These are phyloP conservation scores for Teleiodes luculella DNA, from an alignment of 2,888 invertebrate genomes.

Conservation along the genomic window DNA sequence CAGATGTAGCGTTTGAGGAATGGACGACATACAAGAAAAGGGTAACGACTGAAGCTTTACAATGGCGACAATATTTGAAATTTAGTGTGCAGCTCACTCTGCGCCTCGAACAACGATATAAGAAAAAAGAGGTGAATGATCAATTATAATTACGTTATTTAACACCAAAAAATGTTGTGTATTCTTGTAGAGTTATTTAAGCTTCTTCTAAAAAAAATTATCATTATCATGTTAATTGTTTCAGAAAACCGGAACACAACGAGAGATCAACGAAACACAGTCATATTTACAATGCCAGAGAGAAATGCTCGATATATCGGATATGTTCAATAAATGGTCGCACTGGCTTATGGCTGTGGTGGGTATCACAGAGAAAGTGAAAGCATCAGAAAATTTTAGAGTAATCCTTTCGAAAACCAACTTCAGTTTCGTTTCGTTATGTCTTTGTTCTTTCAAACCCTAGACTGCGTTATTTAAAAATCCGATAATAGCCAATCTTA, in stretches of 20 bases:
- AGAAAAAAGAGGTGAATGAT: constrained; percentile 37
- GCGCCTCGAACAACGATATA: constrained; percentile 52
- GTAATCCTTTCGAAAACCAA: too few relatives aligned
- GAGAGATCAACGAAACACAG: constrained; percentile 47
- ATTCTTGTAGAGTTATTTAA: too few relatives aligned
- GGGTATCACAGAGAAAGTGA: too few relatives aligned
- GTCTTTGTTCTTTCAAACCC: too few relatives aligned
- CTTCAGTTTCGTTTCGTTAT: too few relatives aligned
- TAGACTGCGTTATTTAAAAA: too few relatives aligned
- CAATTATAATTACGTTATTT: too few relatives aligned
- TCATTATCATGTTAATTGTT: too few relatives aligned
- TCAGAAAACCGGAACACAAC: constrained; percentile 56
- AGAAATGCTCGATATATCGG: constrained; percentile 58
- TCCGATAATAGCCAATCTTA: too few relatives aligned
- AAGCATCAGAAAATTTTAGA: constrained; percentile 32
- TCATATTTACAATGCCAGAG: constrained; percentile 49
- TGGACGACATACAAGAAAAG: constrained; percentile 53
- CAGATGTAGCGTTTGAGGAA: constrained; percentile 34
- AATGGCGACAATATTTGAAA: constrained; percentile 66
- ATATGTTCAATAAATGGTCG: constrained; percentile 64
- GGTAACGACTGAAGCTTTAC: constrained; percentile 52
- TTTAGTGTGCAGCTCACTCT: constrained; percentile 56
- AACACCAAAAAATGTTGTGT: too few relatives aligned
- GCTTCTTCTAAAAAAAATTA: too few relatives aligned
- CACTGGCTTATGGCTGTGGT: constrained; percentile 60